These are phyloP conservation scores for Aurelia aurita complex sp. Pacific DNA, from an alignment of 30 jellyfish, hydroid and myxozoan species.

Conservation along the genomic window DNA sequence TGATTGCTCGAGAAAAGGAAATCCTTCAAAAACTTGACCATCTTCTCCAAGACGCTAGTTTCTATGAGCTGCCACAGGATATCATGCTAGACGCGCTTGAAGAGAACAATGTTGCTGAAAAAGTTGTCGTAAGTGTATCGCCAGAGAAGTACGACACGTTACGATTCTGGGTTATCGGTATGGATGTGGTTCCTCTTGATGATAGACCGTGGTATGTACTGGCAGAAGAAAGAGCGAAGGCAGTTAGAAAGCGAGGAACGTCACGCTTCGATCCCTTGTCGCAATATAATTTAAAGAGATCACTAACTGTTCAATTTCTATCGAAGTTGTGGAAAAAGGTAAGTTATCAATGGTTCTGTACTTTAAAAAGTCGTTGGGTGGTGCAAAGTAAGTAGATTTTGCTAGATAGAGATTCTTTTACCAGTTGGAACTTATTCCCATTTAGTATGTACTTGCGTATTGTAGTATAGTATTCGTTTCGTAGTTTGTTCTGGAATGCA, in stretches of 20 bases:
- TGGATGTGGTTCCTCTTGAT: conserved; percentile 79
- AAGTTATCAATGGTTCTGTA: background rate
- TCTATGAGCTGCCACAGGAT: conserved; percentile 64
- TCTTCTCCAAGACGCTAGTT: conserved; percentile 53
- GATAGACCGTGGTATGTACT: conserved; percentile 70
- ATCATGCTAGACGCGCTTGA: conserved; percentile 68
- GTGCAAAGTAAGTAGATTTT: too few relatives aligned
- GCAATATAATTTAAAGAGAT: conserved; percentile 4
- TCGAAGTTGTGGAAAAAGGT: conserved; percentile 67
- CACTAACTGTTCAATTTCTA: conserved; percentile 8
- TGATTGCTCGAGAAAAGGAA: conserved; percentile 39
- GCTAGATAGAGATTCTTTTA: too few relatives aligned
- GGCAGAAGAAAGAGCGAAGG: conserved; percentile 72
- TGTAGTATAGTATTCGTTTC: too few relatives aligned
- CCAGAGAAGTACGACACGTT: conserved; percentile 57
- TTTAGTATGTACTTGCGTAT: too few relatives aligned
- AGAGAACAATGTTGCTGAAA: conserved; percentile 67
- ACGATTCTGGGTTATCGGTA: conserved; percentile 77
- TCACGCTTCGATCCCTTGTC: conserved; percentile 53
- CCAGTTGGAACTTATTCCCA: too few relatives aligned
- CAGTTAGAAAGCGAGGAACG: background rate
- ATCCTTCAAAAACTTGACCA: conserved; percentile 2
- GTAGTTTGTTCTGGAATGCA: too few relatives aligned
- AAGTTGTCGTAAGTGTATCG: conserved; percentile 48
- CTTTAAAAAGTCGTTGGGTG: too few relatives aligned